Percentiles rank a stretch among this genome's conserved stretches.
phyloP scores from a whole-genome alignment of 2,113 vertebrate species.

The Psophia crepitans region DNA sequence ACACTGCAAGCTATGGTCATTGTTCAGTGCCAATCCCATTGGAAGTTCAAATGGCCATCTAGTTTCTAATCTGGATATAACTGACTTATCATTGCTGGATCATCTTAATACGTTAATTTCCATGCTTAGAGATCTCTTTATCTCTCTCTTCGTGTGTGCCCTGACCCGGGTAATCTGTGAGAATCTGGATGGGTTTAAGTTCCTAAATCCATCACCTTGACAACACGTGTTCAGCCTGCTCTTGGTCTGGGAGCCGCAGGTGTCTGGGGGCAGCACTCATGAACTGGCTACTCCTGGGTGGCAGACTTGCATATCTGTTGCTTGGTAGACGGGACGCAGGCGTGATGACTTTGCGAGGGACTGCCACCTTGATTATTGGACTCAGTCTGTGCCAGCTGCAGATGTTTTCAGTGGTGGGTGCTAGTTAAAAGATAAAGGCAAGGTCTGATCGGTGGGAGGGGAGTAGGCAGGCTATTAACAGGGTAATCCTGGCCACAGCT shows the following conservation, averaged over 20 bases:
- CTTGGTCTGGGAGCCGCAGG: background rate
- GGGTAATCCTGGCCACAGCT: background rate
- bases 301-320: background rate
- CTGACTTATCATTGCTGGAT: background rate
- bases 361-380: fast-evolving
- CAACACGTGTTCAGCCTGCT: background rate
- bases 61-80: background rate
- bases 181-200: background rate
- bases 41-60: background rate
- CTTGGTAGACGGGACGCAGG: background rate
- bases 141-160: background rate
- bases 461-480: background rate
- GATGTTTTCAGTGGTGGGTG: background rate
- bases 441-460: background rate
- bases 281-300: background rate
- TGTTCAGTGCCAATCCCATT: background rate
- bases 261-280: background rate
- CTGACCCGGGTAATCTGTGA: background rate
- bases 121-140: background rate
- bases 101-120: background rate
- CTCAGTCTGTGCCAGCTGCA: fast-evolving
- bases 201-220: background rate
- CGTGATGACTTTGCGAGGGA: background rate
- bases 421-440: background rate
- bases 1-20: background rate